Evolutionary conservation across 2,113 vertebrate species (phyloP), one percentile per base, ranked within the genome.

Genomic region (Lophura nycthemera): DNA sequence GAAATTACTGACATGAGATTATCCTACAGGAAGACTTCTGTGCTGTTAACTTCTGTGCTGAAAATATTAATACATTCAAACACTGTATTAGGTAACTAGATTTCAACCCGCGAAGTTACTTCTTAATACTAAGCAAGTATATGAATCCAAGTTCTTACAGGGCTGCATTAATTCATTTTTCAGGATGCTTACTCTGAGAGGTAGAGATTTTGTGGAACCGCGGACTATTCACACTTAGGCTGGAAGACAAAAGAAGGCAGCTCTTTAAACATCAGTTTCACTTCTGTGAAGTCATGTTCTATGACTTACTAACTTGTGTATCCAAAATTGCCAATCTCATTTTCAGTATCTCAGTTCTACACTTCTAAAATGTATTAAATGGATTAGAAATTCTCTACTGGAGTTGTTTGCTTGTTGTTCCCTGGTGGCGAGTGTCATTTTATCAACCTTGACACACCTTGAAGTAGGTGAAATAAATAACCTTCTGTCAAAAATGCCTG

Each of bases 121-220:
- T 16, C 7, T 42, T 66, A 22, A 27, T 29, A 10, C 10, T 50
- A 24, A 21, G 7, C 5, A 82, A 64, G 10, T 27, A 27, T 24
- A 59, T 71, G 21, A 77, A 67, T 18, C 14, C 0, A 70, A 60
- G 13, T 13, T 74, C 21, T 15, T 0, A 0, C 29, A 60, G 52
- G 8, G 5, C 42, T 19, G 16, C 13, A 29, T 13, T 59, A 47
- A 34, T 74, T 84, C 2, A 21, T 43, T 86, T 85, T 48, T 64
- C 82, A 83, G 45, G 8, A 19, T 17, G 9, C 9, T 79, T 76
- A 10, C 25, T 47, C 21, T 21, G 10, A 65, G n/a, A 90, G 34
- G 21, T 5, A 89, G 38, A 72, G 61, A 56, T 60, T 66, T 67
- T 34, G 32, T 42, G 1, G 2, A 66, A 80, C 30, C 42, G 22